Base-by-base conservation (phyloP, 2,888 invertebrate species). In the Spialia ferax region DNA sequence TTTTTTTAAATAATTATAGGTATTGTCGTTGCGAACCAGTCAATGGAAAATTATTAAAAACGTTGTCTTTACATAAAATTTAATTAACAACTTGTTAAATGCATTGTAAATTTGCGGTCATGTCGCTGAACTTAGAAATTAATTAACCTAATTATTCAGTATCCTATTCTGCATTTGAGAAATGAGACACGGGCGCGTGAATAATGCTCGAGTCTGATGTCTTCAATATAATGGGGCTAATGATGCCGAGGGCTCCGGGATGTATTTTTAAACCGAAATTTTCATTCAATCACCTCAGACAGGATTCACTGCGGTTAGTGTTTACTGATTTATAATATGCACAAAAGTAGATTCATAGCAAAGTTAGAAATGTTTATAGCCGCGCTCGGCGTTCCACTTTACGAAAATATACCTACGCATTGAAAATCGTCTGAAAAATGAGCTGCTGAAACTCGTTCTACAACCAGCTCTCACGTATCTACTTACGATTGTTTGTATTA, bases 351-450 rank as follows among this genome's bases (percentile, higher is more conserved):
- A 76, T 75, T 74, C 77, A 75, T 79, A 76, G 76, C 74, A 75
- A 74, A 73, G 15, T 42, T 15, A 15, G 76, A 79, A 77, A 83
- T 88, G 88, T 88, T 89, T 87, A 89, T 80, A 83, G 78, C 72
- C 76, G 74, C 79, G 78, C 75, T 73, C 74, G 69, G 68, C 74
- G 87, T 72, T 84, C 89, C 82, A 89, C 84, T 86, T 89, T 84
- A 88, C 88, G 68, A 80, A 89, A 87, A 88, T 87, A 89, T 78
- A 79, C 48, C n/a, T 32, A 35, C 83, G 79, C 77, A 75, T 78
- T 75, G 79, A 80, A 79, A 84, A 83, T 78, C 79, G 79, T 70
- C 79, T 85, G 84, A 88, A 88, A 89, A 89, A 88, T 86, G 81
- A 77, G 78, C 85, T 88, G 90, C 75, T 85, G 87, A 89, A 88